phyloP scores from a whole-genome alignment of 2,113 vertebrate species.

The Melospiza georgiana region DNA sequence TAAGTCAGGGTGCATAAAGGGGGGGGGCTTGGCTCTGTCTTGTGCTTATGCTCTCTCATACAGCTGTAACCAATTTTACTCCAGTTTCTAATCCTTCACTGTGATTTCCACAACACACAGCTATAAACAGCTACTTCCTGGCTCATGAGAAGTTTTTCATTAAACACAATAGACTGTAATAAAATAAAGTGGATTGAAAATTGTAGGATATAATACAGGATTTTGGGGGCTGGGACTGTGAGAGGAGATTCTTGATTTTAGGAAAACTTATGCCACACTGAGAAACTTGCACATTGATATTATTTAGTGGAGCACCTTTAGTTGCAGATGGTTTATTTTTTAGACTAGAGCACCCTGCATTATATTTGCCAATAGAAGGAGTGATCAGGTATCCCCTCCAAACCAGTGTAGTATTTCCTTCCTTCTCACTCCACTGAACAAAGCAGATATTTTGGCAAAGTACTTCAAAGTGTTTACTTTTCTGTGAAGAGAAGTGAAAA shows the following conservation, averaged over 20 bases:
- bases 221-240: neutral
- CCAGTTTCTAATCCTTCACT: conserved; percentile 66
- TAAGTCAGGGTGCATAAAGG: neutral
- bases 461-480: neutral
- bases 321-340: neutral
- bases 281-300: neutral
- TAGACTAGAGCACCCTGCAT: neutral
- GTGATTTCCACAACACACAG: conserved; percentile 72
- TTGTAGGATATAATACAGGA: conserved; percentile 28
- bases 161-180: conserved; percentile 59
- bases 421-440: neutral
- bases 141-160: conserved; percentile 68
- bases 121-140: conserved; percentile 70
- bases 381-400: neutral
- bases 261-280: neutral
- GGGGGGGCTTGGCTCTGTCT: neutral
- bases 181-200: conserved; percentile 64
- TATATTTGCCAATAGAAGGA: neutral
- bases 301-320: neutral
- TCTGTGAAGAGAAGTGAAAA: neutral
- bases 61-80: conserved; percentile 58
- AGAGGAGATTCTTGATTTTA: neutral
- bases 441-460: neutral
- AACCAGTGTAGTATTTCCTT: neutral
- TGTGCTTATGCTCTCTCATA: neutral